Conservation (phyloP, 2,113 vertebrate species). For the Burhinus oedicnemus region DNA sequence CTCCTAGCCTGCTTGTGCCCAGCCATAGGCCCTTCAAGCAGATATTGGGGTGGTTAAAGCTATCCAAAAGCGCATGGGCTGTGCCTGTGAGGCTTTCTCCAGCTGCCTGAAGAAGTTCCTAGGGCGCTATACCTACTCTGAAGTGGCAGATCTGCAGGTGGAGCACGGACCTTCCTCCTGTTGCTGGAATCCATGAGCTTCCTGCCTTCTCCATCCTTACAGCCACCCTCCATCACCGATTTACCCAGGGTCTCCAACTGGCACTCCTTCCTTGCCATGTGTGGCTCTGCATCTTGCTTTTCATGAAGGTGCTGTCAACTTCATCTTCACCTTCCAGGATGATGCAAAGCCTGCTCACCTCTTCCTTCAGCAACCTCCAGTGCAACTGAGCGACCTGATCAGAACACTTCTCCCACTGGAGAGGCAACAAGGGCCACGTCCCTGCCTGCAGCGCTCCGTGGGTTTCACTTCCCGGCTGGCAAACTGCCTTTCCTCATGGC, state of each 20-base stretch:
- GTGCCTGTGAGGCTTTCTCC: neutral
- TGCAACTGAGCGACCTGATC: neutral
- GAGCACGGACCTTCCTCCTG: neutral
- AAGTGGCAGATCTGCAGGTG: neutral
- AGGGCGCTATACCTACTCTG: neutral
- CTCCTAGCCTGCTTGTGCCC: neutral
- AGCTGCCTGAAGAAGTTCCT: neutral
- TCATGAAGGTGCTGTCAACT: neutral
- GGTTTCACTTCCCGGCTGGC: neutral
- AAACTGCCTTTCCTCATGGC: neutral
- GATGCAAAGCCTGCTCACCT: neutral
- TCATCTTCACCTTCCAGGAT: neutral
- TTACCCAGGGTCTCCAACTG: neutral
- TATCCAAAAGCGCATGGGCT: neutral
- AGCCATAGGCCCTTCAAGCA: neutral
- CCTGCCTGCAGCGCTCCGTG: no score
- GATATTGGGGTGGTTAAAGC: neutral
- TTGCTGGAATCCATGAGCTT: neutral
- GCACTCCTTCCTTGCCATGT: accelerated
- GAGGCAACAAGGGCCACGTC: no score
- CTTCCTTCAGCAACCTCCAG: neutral
- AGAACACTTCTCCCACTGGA: neutral
- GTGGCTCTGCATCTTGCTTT: neutral
- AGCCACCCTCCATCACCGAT: neutral
- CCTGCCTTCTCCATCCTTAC: neutral